A percentile compares a stretch with the other conserved stretches of the same genome.
These are phyloP conservation scores for Pinctada fucata DNA, from an alignment of 2,888 invertebrate species.

Conservation along the genomic window DNA sequence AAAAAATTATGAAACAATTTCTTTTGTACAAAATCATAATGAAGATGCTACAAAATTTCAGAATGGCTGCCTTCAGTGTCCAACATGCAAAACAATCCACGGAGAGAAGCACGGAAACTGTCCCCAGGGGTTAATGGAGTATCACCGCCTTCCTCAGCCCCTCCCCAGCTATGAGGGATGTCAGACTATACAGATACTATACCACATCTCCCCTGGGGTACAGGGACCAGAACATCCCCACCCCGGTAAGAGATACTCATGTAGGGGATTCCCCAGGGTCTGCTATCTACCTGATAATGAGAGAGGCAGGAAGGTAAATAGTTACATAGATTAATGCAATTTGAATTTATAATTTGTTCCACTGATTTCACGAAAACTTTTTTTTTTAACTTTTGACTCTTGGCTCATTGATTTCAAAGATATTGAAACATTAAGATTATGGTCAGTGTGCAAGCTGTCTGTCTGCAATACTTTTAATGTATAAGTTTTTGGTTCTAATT, in stretches of 20 bases:
- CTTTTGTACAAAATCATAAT: too few species aligned
- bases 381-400: background rate
- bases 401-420: background rate
- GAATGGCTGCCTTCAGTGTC: conserved; percentile 89
- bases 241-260: conserved; percentile 69
- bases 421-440: background rate
- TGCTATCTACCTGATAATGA: conserved; percentile 89
- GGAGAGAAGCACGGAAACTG: conserved; percentile 89
- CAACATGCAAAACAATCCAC: conserved; percentile 90
- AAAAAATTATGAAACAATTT: too few species aligned
- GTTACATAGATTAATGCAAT: background rate
- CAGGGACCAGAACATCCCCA: conserved; percentile 80
- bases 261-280: conserved; percentile 81
- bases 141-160: conserved; percentile 60
- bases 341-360: background rate
- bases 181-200: conserved; percentile 89
- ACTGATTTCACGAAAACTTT: background rate
- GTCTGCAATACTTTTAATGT: too few species aligned
- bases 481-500: too few species aligned
- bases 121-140: conserved; percentile 79
- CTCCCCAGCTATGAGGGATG: conserved; percentile 84
- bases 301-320: conserved; percentile 83
- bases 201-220: conserved; percentile 90
- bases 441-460: too few species aligned
- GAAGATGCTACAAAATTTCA: conserved; percentile 56